These are phyloP conservation scores for Chloropsis cyanopogon DNA, from an alignment of 2,113 vertebrate species.

Conservation along the genomic window DNA sequence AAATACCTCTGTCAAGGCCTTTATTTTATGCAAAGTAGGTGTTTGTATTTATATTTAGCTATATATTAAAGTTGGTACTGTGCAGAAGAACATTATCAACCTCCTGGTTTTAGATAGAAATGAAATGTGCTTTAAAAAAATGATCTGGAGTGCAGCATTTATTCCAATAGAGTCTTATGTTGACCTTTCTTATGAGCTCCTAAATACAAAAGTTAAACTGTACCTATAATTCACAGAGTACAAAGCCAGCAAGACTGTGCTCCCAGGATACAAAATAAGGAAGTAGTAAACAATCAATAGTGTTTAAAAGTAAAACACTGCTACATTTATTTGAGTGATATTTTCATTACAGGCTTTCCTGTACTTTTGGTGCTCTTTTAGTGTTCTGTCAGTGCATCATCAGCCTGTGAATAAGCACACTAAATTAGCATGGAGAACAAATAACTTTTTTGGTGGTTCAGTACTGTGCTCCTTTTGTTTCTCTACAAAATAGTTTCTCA, in stretches of 20 bases:
- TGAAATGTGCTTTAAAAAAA: not conserved
- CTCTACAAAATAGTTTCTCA: not conserved
- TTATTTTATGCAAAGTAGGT: not conserved
- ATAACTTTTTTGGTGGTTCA: not conserved
- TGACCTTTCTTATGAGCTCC: not conserved
- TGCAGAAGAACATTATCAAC: not conserved
- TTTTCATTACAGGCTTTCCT: not conserved
- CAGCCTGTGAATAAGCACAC: not conserved
- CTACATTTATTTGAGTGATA: not conserved
- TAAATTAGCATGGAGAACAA: not conserved
- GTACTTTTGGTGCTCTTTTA: not conserved
- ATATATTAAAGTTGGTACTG: not conserved
- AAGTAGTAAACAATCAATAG: not conserved
- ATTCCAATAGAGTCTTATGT: not conserved
- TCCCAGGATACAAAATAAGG: not conserved
- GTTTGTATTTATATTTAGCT: not conserved
- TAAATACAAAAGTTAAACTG: not conserved
- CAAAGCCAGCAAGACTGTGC: not conserved
- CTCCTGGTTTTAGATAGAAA: not conserved
- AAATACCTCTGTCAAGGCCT: not conserved
- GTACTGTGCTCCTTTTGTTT: not conserved
- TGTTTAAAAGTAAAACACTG: not conserved
- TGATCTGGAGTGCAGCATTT: not conserved
- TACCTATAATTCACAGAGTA: not conserved
- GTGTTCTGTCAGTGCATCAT: not conserved